These are phyloP conservation scores for Steinernema feltiae DNA, from an alignment of 1,140 invertebrate species.

Conservation along the genomic window DNA sequence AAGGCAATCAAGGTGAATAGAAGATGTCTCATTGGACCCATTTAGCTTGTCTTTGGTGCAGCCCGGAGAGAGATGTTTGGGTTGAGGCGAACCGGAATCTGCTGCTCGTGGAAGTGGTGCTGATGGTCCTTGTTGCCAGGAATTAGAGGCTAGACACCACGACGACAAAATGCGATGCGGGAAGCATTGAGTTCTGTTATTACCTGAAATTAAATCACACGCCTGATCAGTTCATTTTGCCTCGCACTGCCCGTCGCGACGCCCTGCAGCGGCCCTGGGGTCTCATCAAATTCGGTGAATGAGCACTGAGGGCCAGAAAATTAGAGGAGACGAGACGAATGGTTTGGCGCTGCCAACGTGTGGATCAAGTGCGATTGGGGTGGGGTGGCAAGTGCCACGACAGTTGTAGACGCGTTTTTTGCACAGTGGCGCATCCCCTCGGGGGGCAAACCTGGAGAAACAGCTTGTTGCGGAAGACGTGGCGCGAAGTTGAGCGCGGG, in stretches of 20 bases:
- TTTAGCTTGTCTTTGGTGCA: background rate
- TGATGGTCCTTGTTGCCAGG: background rate
- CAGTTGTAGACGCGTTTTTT: background rate
- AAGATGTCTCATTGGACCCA: background rate
- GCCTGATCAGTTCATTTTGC: background rate
- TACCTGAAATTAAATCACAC: slow-evolving; percentile 10
- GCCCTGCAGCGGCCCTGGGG: background rate
- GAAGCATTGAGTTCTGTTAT: background rate
- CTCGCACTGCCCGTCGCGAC: background rate
- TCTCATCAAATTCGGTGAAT: slow-evolving; percentile 8
- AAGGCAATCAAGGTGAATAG: slow-evolving; percentile 8
- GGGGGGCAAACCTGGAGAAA: too few species aligned
- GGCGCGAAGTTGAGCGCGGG: background rate
- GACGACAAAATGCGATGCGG: background rate
- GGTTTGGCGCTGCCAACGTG: too few species aligned
- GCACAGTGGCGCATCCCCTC: too few species aligned
- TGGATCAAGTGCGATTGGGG: too few species aligned
- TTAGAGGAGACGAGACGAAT: too few species aligned
- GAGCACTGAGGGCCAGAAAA: too few species aligned
- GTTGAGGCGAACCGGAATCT: too few species aligned
- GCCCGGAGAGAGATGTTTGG: background rate
- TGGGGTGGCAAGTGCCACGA: background rate
- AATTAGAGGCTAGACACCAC: background rate
- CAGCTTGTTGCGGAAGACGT: background rate
- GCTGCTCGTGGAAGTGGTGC: background rate